Evolutionary conservation across 2,888 invertebrate genomes (phyloP).

Genomic region (Drosophila mettleri): DNA sequence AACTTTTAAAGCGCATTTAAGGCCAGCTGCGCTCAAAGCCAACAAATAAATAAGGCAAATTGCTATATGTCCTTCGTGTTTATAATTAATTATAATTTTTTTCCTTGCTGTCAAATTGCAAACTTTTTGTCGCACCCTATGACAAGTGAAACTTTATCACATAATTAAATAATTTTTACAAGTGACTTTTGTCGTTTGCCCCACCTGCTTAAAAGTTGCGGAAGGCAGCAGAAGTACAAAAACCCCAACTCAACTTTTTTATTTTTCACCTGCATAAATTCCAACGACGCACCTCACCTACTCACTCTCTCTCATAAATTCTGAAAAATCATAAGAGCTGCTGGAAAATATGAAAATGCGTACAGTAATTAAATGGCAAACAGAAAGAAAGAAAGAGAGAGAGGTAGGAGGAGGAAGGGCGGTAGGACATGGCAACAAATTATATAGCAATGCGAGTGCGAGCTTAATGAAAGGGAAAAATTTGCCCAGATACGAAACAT

Average conservation of each 20-base stretch:
- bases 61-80: slow-evolving; percentile 9
- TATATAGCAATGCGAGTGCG: slow-evolving; percentile 47
- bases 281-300: slow-evolving; percentile 39
- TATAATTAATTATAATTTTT: slow-evolving; percentile 64
- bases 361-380: slow-evolving; percentile 59
- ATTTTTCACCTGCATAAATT: slow-evolving; percentile 65
- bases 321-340: slow-evolving; percentile 64
- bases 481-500: slow-evolving; percentile 34
- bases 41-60: background rate
- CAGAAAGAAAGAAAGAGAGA: background rate
- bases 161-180: slow-evolving; percentile 71
- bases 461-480: slow-evolving; percentile 71
- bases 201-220: slow-evolving; percentile 46
- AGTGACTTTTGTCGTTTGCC: slow-evolving; percentile 47
- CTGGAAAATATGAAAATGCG: slow-evolving; percentile 59
- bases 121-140: slow-evolving; percentile 32
- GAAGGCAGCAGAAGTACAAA: slow-evolving; percentile 19
- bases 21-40: slow-evolving; percentile 4
- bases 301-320: slow-evolving; percentile 52
- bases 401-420: background rate
- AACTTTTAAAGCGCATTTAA: slow-evolving; percentile 10
- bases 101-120: slow-evolving; percentile 45
- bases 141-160: slow-evolving; percentile 68
- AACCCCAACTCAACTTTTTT: slow-evolving; percentile 32
- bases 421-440: slow-evolving; percentile 23